Percentiles rank a stretch among this genome's conserved stretches.
phyloP scores from a whole-genome alignment of 2,113 vertebrate genomes.

The Saguinus imperator region DNA sequence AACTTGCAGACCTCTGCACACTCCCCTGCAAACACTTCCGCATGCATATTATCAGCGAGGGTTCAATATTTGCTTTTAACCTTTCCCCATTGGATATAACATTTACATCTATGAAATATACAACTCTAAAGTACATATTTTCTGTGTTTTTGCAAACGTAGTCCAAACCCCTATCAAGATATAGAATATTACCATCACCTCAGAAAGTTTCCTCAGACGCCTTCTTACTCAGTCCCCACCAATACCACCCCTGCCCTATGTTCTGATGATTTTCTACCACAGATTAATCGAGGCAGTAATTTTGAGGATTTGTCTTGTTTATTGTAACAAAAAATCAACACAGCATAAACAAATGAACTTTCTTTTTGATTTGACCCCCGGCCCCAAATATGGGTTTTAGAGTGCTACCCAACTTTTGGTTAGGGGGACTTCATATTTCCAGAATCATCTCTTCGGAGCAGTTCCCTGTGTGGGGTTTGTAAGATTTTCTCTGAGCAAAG shows the following conservation, averaged over 20 bases:
- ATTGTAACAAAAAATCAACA: neutral
- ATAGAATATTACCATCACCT: neutral
- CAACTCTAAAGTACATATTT: neutral
- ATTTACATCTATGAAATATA: neutral
- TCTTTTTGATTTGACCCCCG: neutral
- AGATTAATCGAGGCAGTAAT: neutral
- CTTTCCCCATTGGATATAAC: neutral
- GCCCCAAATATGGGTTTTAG: neutral
- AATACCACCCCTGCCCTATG: too few relatives aligned
- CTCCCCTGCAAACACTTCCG: neutral
- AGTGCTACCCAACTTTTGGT: neutral
- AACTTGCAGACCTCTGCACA: neutral
- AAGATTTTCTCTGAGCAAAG: neutral
- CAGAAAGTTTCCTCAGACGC: neutral
- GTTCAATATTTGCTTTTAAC: conserved; percentile 31
- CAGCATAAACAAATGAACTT: neutral
- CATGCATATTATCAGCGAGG: neutral
- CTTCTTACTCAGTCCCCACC: neutral
- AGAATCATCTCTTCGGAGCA: neutral
- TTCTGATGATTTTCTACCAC: neutral
- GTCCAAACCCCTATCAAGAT: neutral
- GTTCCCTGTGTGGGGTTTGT: neutral
- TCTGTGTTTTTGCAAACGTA: neutral
- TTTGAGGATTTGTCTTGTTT: neutral
- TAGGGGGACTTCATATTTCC: neutral